Base-by-base conservation (phyloP, 2,797 vertebrate species). In the Hyperoplus immaculatus region DNA sequence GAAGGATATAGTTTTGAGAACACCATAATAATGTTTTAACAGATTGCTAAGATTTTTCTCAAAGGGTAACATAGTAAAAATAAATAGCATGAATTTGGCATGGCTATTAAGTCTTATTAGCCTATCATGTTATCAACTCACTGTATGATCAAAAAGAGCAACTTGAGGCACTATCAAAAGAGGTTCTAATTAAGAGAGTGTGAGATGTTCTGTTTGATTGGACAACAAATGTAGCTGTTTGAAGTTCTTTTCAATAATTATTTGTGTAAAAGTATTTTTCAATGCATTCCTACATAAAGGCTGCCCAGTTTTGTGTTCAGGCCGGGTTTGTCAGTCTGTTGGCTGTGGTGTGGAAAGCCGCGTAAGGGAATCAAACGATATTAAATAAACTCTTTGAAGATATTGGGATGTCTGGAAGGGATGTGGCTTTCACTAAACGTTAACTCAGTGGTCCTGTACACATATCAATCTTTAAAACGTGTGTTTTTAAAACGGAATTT, bases 341-440 rank as follows among this genome's bases (percentile, higher is more conserved):
- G 51, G 62, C 45, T 68, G 69, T 56, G 21, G 16, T 16, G 16
- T 16, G 4, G n/a, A 51, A 53, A 56, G 29, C 66, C 41, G 47
- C 66, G 51, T 5, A 29, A 0, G 55, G 63, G 62, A 77, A 36
- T 75, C 50, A n/a, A 21, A 39, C 14, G 13, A 36, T 29, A 86
- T 79, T 72, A 77, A 86, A 78, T 72, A 87, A 77, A 77, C 75
- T 36, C 68, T 87, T 85, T 84, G 88, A 83, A 69, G 70, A 82
- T 83, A 59, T 83, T 69, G 77, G 46, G 56, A 59, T 15, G 21
- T 65, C 76, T 53, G 10, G 58, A 63, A 38, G 49, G 56, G 58
- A 70, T 49, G 56, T 61, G 60, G 59, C 49, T 42, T 5, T 14
- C 42, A 16, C 7, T 10, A 8, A 18, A 45, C 56, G 78, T 69